phyloP scores from a whole-genome alignment of 2,113 vertebrate species.

The Neolamprologus variostigma region DNA sequence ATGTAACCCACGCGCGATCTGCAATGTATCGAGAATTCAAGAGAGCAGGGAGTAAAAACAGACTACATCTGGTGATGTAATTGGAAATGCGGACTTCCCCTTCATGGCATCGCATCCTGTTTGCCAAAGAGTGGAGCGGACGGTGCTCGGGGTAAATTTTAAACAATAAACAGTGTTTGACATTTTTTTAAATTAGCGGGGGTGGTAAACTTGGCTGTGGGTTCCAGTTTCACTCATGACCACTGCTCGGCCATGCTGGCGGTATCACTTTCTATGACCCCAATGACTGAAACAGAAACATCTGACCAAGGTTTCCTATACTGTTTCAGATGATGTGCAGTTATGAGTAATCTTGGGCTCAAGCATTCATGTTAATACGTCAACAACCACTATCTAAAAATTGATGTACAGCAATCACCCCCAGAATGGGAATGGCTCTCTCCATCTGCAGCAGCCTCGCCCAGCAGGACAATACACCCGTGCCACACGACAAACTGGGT shows the following conservation, averaged over 20 bases:
- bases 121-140: neutral
- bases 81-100: neutral
- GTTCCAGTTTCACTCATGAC: neutral
- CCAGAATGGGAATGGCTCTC: neutral
- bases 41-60: neutral
- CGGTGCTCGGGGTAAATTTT: neutral
- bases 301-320: neutral
- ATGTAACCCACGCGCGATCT: neutral
- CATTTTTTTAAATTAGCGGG: neutral
- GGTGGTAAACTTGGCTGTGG: neutral
- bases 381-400: neutral
- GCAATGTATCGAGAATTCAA: neutral
- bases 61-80: neutral
- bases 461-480: neutral
- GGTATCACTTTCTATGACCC: neutral
- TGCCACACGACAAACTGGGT: neutral
- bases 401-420: neutral
- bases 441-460: neutral
- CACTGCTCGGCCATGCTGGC: neutral
- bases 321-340: neutral
- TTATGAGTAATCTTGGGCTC: neutral
- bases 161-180: neutral
- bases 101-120: constrained; percentile 8
- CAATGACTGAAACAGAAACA: neutral
- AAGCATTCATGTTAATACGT: neutral